These are phyloP conservation scores for Tenthredo distinguenda DNA, from an alignment of 2,888 invertebrate species.

Conservation along the genomic window DNA sequence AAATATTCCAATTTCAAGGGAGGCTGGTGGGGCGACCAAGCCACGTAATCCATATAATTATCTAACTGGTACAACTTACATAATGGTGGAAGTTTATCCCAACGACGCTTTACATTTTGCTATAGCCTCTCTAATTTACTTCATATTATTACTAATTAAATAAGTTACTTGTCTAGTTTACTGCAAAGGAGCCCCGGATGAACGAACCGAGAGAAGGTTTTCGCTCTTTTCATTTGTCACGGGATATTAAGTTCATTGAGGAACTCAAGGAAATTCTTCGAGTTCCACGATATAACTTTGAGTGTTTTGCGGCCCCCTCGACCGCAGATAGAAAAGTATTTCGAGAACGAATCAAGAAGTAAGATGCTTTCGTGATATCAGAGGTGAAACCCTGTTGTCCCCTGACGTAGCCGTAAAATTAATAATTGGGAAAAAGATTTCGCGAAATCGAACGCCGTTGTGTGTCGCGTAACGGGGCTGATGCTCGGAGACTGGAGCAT, in stretches of 20 bases:
- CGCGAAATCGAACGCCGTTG: background rate
- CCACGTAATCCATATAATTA: constrained; percentile 46
- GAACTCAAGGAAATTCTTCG: constrained; percentile 44
- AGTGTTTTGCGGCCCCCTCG: constrained; percentile 36
- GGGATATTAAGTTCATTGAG: constrained; percentile 45
- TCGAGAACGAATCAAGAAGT: constrained; percentile 4
- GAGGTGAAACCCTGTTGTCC: constrained; percentile 22
- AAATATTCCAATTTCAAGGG: constrained; percentile 44
- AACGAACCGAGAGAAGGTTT: constrained; percentile 22
- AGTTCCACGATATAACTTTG: constrained; percentile 41
- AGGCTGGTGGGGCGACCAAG: constrained; percentile 20
- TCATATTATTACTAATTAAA: constrained; percentile 50
- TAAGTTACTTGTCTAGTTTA: constrained; percentile 48
- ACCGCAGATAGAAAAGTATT: constrained; percentile 39
- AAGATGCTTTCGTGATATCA: background rate
- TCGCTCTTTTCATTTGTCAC: constrained; percentile 52
- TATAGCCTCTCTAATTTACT: constrained; percentile 45
- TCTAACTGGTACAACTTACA: constrained; percentile 49
- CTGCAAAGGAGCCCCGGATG: constrained; percentile 21
- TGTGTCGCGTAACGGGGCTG: background rate
- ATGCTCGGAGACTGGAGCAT: background rate
- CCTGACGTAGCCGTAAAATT: background rate
- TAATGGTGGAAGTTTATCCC: constrained; percentile 48
- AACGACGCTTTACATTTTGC: constrained; percentile 47
- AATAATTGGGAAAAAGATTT: constrained; percentile 13